Conservation (phyloP, 2,888 invertebrate species). For the Junonia oenone region DNA sequence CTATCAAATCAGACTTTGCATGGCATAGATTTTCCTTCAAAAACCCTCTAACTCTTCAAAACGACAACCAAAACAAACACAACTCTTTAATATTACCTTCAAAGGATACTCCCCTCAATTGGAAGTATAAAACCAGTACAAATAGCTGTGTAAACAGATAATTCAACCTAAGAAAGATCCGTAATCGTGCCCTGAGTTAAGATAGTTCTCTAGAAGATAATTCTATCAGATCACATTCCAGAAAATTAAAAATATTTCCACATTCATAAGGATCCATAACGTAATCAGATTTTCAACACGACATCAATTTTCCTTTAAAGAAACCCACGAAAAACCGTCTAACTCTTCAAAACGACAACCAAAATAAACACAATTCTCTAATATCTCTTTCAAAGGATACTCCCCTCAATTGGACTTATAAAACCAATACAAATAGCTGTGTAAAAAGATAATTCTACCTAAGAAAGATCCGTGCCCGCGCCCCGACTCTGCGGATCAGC, state of each 20-base stretch:
- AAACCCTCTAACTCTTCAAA: too few species aligned
- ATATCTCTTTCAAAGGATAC: not conserved
- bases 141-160: slow-evolving; percentile 18
- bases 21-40: too few species aligned
- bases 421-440: slow-evolving; percentile 3
- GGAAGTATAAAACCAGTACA: not conserved
- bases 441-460: slow-evolving; percentile 18
- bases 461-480: slow-evolving; percentile 16
- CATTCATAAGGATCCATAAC: too few species aligned
- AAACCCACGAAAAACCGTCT: too few species aligned
- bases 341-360: not conserved
- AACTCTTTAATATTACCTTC: not conserved
- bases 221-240: too few species aligned
- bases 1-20: too few species aligned
- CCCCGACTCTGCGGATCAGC: slow-evolving; percentile 28
- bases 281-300: too few species aligned
- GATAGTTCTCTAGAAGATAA: too few species aligned
- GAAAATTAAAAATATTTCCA: too few species aligned
- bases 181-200: slow-evolving; percentile 21
- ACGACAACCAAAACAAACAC: not conserved
- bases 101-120: not conserved
- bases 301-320: too few species aligned
- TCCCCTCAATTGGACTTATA: not conserved
- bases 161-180: slow-evolving; percentile 3
- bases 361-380: not conserved